These are phyloP conservation scores for Corapipo altera DNA, from an alignment of 2,113 vertebrate genomes.

Conservation along the genomic window DNA sequence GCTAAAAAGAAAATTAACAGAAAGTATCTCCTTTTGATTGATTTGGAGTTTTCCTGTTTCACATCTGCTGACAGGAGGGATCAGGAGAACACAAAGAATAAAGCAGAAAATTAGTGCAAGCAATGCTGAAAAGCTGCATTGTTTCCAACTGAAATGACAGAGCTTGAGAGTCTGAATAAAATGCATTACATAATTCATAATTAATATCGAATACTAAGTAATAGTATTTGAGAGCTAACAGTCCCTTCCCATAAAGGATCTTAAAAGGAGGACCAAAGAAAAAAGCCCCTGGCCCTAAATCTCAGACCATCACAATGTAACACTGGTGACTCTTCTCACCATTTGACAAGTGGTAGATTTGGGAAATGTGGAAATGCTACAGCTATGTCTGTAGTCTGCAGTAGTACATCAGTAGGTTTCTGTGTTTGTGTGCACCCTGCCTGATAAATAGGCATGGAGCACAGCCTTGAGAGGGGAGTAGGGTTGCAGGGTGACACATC, in stretches of 20 bases:
- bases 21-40: background rate
- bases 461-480: accelerated
- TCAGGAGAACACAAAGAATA: background rate
- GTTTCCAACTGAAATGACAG: background rate
- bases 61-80: background rate
- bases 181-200: background rate
- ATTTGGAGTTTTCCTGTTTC: background rate
- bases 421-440: background rate
- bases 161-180: background rate
- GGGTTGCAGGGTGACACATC: background rate
- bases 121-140: background rate
- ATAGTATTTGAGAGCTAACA: background rate
- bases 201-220: background rate
- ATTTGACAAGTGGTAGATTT: background rate
- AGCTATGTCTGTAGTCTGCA: background rate
- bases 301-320: background rate
- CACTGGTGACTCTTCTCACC: background rate
- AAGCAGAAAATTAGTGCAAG: background rate
- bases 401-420: background rate
- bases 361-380: background rate
- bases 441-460: background rate
- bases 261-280: background rate
- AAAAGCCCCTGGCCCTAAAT: background rate
- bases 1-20: background rate
- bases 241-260: background rate